Conservation (phyloP, 2,113 vertebrate species). For the Glareola pratincola region DNA sequence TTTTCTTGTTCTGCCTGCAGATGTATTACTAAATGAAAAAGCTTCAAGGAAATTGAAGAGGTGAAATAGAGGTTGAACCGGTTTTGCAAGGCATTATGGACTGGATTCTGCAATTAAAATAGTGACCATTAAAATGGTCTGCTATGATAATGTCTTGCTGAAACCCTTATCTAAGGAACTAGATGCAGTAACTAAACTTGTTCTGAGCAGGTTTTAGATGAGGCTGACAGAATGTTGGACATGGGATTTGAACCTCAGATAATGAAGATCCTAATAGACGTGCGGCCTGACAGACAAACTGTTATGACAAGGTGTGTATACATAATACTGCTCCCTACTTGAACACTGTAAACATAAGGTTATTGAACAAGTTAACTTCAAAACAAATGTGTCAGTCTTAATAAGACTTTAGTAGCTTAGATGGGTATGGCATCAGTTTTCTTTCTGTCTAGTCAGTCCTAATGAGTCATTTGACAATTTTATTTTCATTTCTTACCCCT, state of each 20-base stretch:
- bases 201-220: constrained; percentile 88
- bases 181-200: background rate
- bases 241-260: constrained; percentile 99
- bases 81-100: background rate
- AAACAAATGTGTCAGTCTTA: background rate
- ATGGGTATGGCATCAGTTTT: background rate
- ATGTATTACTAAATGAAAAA: background rate
- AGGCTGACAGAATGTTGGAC: constrained; percentile 96
- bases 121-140: background rate
- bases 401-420: background rate
- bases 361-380: background rate
- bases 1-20: background rate
- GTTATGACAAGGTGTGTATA: constrained; percentile 90
- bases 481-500: background rate
- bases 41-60: background rate
- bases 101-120: background rate
- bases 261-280: constrained; percentile 95
- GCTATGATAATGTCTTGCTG: background rate
- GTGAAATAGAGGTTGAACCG: background rate
- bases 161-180: background rate
- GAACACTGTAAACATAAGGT: background rate
- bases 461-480: background rate
- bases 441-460: background rate
- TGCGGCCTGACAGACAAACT: constrained; percentile 93
- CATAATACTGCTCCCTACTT: too few species aligned